Base-by-base conservation (phyloP, 2,888 invertebrate genomes). In the Amphipoea oculea region DNA sequence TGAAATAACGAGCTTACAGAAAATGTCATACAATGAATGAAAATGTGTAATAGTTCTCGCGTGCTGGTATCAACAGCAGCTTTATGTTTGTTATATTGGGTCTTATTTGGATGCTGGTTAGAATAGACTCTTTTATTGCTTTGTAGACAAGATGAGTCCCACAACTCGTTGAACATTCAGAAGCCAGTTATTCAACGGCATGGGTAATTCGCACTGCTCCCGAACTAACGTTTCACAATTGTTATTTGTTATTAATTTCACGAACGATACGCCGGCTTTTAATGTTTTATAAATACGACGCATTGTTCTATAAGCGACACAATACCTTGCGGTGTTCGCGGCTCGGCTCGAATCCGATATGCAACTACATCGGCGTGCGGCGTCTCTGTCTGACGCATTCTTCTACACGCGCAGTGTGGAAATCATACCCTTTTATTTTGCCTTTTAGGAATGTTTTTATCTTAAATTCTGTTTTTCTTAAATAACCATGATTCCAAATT, bases 241-340 rank as follows among this genome's bases (percentile, higher is more conserved):
- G 96, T 96, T 96, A 96, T 97, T 97, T 96, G 96, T 97, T 97
- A 96, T 97, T 96, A 96, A 96, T 97, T 96, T 97, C 96, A 95
- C 95, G 96, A 96, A 95, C 96, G 96, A 96, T 96, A 96, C 96
- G 96, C 94, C 94, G 95, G 95, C 95, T 96, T 95, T 96, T 95
- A 96, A 96, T 97, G 97, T 97, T 97, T 97, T 97, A 96, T 96
- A 96, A 96, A 96, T 96, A 97, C 95, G 95, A 94, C 92, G 96
- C 96, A 97, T 97, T 97, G 97, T 97, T 97, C 96, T 94, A 94
- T 94, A 94, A 93, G 95, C 96, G 95, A 96, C 95, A 96, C 96
- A 96, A 96, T 96, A 95, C 95, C 94, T 92, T 90, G 93, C 94
- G 93, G 94, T 93, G 95, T 94, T 95, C 94, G 92, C 94, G 90